phyloP scores from a whole-genome alignment of 2,797 vertebrate genomes.

The Xenentodon cancila region DNA sequence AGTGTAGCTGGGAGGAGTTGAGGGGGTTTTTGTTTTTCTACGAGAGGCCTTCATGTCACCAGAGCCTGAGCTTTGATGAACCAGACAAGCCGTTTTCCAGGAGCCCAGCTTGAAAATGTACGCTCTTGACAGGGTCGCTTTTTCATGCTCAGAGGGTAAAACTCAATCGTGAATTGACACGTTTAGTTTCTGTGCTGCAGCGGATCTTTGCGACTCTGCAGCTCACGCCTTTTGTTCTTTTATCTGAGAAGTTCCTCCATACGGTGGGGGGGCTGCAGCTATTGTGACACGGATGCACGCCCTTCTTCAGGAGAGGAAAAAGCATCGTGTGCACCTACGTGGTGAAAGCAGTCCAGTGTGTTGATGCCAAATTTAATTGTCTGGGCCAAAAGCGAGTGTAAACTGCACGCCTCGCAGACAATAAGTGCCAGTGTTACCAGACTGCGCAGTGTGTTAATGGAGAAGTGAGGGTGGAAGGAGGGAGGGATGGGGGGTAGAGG shows the following conservation, averaged over 20 bases:
- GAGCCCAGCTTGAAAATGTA: not conserved
- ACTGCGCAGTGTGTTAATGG: constrained; percentile 72
- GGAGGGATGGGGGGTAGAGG: not conserved
- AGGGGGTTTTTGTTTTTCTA: constrained; percentile 55
- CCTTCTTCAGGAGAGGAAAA: constrained; percentile 15
- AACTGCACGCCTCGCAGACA: constrained; percentile 69
- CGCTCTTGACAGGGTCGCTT: not conserved
- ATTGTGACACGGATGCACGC: constrained; percentile 21
- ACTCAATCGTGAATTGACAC: constrained; percentile 1
- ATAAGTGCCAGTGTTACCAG: constrained; percentile 72
- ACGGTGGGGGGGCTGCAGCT: constrained; percentile 3
- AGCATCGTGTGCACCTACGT: constrained; percentile 5
- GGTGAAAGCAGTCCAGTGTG: constrained; percentile 55
- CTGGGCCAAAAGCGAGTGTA: constrained; percentile 74
- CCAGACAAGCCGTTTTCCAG: constrained; percentile 35
- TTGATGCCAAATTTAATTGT: constrained; percentile 76
- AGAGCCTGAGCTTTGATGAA: constrained; percentile 36
- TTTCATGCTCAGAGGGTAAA: constrained; percentile 1
- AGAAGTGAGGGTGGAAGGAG: constrained; percentile 30
- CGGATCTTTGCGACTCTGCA: not conserved
- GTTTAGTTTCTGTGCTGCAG: not conserved
- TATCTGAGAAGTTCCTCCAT: not conserved
- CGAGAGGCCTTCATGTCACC: constrained; percentile 53
- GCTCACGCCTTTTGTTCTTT: constrained; percentile 1
- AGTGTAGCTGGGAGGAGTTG: constrained; percentile 11